Evolutionary conservation across 2,888 invertebrate genomes (phyloP).

Genomic region (Bembecia ichneumoniformis): DNA sequence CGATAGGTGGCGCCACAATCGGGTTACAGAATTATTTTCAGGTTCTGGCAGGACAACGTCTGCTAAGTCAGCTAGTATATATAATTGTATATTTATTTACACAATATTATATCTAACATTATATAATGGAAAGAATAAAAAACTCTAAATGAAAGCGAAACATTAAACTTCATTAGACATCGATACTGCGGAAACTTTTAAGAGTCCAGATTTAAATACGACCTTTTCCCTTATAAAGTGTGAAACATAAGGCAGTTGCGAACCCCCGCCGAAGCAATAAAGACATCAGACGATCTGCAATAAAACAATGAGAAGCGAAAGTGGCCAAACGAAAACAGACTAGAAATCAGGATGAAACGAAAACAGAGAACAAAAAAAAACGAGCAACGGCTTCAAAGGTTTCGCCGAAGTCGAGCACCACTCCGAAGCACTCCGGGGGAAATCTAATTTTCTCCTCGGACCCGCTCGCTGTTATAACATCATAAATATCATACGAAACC

Average conservation of each 20-base stretch:
- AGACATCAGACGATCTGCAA: slow-evolving; percentile 21
- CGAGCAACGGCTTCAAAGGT: slow-evolving; percentile 47
- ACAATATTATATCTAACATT: slow-evolving; percentile 4
- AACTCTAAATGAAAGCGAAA: no score
- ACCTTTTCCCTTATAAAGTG: slow-evolving; percentile 16
- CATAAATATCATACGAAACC: slow-evolving; percentile 50
- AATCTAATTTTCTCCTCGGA: slow-evolving; percentile 69
- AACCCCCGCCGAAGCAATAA: slow-evolving; percentile 36
- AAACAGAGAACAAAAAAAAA: slow-evolving; percentile 24
- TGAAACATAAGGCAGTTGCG: slow-evolving; percentile 23
- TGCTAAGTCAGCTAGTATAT: no score
- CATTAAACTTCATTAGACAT: no score
- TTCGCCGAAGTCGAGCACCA: slow-evolving; percentile 61
- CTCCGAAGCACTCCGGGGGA: slow-evolving; percentile 52
- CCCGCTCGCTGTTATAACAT: slow-evolving; percentile 46
- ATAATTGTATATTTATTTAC: no score
- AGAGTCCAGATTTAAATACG: no score
- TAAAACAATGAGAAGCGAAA: slow-evolving; percentile 59
- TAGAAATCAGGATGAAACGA: slow-evolving; percentile 41
- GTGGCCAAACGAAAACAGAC: slow-evolving; percentile 53
- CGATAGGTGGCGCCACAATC: no score
- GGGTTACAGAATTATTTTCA: no score
- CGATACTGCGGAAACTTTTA: no score
- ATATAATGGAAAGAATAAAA: no score
- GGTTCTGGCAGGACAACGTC: no score